phyloP scores from a whole-genome alignment of 1,140 invertebrate species.

The Meloidogyne floridensis region DNA sequence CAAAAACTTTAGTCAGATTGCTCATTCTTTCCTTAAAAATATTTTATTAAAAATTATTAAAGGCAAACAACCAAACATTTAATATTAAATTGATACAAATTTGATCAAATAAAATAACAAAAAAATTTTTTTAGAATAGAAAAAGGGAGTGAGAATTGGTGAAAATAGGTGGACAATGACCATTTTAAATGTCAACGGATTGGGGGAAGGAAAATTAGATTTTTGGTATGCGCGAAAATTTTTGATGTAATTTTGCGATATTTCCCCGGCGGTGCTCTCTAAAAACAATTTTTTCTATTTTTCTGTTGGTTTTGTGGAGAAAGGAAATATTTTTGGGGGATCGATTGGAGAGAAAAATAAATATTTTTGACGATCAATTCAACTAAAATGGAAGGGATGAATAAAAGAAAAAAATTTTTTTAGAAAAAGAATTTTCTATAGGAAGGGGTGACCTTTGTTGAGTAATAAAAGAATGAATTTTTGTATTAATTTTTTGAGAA shows the following conservation, averaged over 20 bases:
- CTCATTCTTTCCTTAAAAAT: too few relatives aligned
- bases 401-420: neutral
- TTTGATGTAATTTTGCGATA: too few relatives aligned
- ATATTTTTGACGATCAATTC: neutral
- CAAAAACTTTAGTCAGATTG: too few relatives aligned
- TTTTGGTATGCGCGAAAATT: neutral
- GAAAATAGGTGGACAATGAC: neutral
- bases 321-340: neutral
- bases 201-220: neutral
- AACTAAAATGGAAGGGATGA: neutral
- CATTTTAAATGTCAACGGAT: neutral
- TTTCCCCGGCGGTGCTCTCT: slow-evolving; percentile 1
- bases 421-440: neutral
- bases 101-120: too few relatives aligned
- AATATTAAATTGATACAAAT: too few relatives aligned
- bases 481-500: too few relatives aligned
- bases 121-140: too few relatives aligned
- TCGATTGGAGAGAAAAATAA: neutral
- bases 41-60: too few relatives aligned
- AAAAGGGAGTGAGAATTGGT: neutral
- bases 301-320: slow-evolving; percentile 9
- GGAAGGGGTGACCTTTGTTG: too few relatives aligned
- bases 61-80: too few relatives aligned
- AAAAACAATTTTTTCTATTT: neutral
- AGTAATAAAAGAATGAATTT: too few relatives aligned